phyloP scores from a whole-genome alignment of 2,797 vertebrate genomes.

The Brotogeris chrysoptera region DNA sequence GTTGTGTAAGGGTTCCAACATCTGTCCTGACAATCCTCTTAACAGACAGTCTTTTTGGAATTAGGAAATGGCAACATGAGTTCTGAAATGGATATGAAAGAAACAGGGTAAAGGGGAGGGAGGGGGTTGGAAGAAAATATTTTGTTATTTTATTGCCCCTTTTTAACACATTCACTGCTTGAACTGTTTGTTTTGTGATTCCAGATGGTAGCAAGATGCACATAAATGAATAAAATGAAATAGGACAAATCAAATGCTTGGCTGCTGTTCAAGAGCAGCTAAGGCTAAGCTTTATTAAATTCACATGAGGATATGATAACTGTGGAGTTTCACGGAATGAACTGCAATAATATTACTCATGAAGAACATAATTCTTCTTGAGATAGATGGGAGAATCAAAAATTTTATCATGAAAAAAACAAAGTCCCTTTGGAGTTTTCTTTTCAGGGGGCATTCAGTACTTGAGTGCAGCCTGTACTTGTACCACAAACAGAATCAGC shows the following conservation, averaged over 20 bases:
- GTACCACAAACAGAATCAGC: not conserved
- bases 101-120: not conserved
- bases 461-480: not conserved
- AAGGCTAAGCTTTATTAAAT: slow-evolving; percentile 62
- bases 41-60: slow-evolving; percentile 48
- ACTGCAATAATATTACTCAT: slow-evolving; percentile 15
- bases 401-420: not conserved
- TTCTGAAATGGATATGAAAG: slow-evolving; percentile 60
- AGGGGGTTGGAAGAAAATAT: not conserved
- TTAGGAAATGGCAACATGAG: slow-evolving; percentile 38
- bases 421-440: not conserved
- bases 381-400: not conserved
- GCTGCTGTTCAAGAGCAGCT: slow-evolving; percentile 56
- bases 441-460: not conserved
- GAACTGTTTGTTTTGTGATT: slow-evolving; percentile 50
- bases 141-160: slow-evolving; percentile 38
- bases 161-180: slow-evolving; percentile 46
- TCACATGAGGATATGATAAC: slow-evolving; percentile 42
- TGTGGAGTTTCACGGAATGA: slow-evolving; percentile 34
- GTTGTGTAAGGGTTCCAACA: slow-evolving; percentile 60
- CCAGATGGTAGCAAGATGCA: slow-evolving; percentile 45
- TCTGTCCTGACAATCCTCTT: slow-evolving; percentile 72
- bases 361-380: not conserved
- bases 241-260: slow-evolving; percentile 46
- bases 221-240: slow-evolving; percentile 33